Evolutionary conservation across 2,888 invertebrate genomes (phyloP).

Genomic region (Phanerotoma sp.): DNA sequence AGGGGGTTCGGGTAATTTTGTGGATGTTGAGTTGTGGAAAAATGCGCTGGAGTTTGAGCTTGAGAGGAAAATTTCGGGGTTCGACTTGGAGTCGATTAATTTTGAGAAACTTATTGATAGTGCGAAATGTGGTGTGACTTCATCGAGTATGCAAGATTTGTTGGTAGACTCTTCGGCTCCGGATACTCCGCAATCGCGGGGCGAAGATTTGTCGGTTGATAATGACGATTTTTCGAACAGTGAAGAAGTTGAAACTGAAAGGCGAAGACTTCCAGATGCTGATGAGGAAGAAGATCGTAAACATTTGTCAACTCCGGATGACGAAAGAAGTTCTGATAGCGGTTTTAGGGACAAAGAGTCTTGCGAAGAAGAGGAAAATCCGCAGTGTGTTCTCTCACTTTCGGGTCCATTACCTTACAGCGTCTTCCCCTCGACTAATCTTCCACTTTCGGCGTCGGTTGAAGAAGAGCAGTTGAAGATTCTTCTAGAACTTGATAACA

Average conservation of each 20-base stretch:
- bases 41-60: constrained; percentile 46
- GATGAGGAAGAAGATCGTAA: constrained; percentile 57
- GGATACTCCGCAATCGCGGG: constrained; percentile 42
- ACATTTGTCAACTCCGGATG: constrained; percentile 58
- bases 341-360: constrained; percentile 59
- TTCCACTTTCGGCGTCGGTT: constrained; percentile 33
- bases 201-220: constrained; percentile 39
- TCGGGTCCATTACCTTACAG: constrained; percentile 23
- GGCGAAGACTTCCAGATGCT: constrained; percentile 33
- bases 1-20: constrained; percentile 38
- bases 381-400: constrained; percentile 31
- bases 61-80: constrained; percentile 43
- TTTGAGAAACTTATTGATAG: constrained; percentile 28
- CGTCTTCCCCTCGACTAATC: constrained; percentile 22
- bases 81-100: constrained; percentile 26
- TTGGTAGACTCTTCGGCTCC: constrained; percentile 35
- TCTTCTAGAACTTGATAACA: constrained; percentile 50
- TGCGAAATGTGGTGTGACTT: constrained; percentile 19
- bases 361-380: constrained; percentile 53
- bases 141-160: constrained; percentile 13
- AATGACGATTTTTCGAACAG: constrained; percentile 42
- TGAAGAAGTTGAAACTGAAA: constrained; percentile 39
- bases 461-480: constrained; percentile 53
- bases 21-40: constrained; percentile 49
- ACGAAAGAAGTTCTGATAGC: constrained; percentile 59